Conservation (phyloP, 2,888 invertebrate genomes). For the Thecocarcelia acutangulata region DNA sequence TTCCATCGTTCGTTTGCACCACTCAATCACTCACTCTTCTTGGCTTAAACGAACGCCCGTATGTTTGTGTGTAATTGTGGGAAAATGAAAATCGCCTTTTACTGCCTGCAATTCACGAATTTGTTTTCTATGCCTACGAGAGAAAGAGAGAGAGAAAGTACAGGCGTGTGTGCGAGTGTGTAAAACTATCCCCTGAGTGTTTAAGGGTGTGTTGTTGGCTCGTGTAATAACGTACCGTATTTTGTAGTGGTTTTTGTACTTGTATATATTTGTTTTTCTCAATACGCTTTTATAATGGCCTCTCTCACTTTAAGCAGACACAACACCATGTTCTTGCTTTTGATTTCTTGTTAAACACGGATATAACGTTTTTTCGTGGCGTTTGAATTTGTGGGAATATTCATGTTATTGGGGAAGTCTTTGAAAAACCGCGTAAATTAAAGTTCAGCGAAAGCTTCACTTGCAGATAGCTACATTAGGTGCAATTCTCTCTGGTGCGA, state of each 20-base stretch:
- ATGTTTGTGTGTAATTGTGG: slow-evolving; percentile 13
- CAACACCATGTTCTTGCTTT: slow-evolving; percentile 41
- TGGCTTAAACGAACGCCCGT: slow-evolving; percentile 36
- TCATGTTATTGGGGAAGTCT: no score
- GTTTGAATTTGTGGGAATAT: no score
- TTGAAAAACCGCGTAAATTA: no score
- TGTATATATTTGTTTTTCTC: slow-evolving; percentile 18
- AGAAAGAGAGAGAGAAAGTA: slow-evolving; percentile 11
- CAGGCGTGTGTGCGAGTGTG: slow-evolving; percentile 3
- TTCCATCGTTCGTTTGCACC: slow-evolving; percentile 24
- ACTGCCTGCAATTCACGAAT: slow-evolving; percentile 53
- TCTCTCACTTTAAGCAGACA: slow-evolving; percentile 63
- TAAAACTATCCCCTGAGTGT: slow-evolving; percentile 10
- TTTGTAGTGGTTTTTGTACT: slow-evolving; percentile 7
- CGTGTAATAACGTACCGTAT: background rate
- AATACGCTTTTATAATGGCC: slow-evolving; percentile 59
- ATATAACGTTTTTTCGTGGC: no score
- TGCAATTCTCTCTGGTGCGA: no score
- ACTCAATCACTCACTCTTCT: slow-evolving; percentile 54
- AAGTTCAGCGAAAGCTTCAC: no score
- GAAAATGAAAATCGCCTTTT: slow-evolving; percentile 35
- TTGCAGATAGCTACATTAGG: no score
- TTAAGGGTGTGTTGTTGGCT: slow-evolving; percentile 55
- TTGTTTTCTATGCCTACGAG: slow-evolving; percentile 20
- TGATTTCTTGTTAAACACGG: background rate